These are phyloP conservation scores for Sebastes fasciatus DNA, from an alignment of 2,113 vertebrate species.

Conservation along the genomic window DNA sequence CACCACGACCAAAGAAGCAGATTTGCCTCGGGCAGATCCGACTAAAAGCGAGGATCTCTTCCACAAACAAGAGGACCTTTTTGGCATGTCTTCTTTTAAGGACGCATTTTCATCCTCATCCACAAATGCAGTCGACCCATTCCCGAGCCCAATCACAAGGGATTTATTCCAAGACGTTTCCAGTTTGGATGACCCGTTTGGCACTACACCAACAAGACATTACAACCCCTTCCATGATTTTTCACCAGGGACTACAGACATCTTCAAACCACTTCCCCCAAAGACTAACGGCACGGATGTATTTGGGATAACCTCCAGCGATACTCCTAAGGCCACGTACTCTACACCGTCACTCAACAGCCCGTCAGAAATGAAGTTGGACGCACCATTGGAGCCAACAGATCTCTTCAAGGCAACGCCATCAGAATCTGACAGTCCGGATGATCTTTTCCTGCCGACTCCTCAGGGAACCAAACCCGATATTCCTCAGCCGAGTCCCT, in stretches of 20 bases:
- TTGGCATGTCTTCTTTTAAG: not conserved
- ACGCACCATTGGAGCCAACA: not conserved
- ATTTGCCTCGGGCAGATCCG: conserved; percentile 30
- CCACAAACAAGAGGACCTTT: not conserved
- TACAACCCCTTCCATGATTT: conserved; percentile 24
- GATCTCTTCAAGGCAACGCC: conserved; percentile 12
- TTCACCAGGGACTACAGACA: conserved; percentile 35
- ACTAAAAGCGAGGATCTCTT: not conserved
- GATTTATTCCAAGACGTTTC: conserved; percentile 55
- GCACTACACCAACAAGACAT: conserved; percentile 6
- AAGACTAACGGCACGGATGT: not conserved
- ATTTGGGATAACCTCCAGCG: not conserved
- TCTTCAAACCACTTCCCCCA: conserved; percentile 34
- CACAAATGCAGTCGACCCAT: conserved; percentile 1
- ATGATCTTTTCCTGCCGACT: conserved; percentile 40
- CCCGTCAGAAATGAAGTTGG: not conserved
- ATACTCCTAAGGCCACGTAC: not conserved
- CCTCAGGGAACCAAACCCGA: conserved; percentile 50
- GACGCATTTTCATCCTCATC: conserved; percentile 55
- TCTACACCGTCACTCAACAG: conserved; percentile 6
- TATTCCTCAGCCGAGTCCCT: conserved; percentile 57
- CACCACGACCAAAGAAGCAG: not conserved
- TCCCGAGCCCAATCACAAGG: conserved; percentile 49
- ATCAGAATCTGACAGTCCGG: not conserved
- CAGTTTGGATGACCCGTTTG: conserved; percentile 41